Conservation (phyloP, 2,797 vertebrate genomes). For the Phoeniculus purpureus region DNA sequence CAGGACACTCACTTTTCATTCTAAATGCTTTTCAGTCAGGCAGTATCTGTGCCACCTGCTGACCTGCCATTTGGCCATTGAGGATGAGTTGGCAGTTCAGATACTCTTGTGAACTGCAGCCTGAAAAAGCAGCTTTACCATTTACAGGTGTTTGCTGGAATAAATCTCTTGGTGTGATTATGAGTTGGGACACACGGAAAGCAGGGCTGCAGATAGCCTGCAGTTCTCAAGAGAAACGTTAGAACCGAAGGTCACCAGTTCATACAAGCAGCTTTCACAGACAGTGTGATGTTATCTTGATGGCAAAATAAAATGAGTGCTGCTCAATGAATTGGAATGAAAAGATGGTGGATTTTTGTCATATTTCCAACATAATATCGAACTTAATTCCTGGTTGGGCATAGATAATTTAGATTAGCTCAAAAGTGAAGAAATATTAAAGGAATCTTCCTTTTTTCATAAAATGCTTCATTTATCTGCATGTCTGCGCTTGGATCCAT, state of each 20-base stretch:
- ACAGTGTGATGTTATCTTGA: background rate
- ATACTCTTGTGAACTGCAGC: background rate
- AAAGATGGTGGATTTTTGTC: background rate
- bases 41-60: background rate
- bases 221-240: background rate
- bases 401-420: background rate
- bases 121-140: background rate
- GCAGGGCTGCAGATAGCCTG: background rate
- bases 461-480: conserved; percentile 1
- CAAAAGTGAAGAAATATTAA: background rate
- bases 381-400: background rate
- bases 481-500: background rate
- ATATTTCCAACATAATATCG: background rate
- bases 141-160: background rate
- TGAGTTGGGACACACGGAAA: background rate
- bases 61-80: background rate
- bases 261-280: background rate
- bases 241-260: background rate
- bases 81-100: background rate
- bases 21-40: background rate
- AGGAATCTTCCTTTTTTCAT: background rate
- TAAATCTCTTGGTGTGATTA: background rate
- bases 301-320: background rate
- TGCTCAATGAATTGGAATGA: background rate
- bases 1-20: background rate